These are phyloP conservation scores for Passerculus sandwichensis DNA, from an alignment of 2,797 vertebrate species.

Conservation along the genomic window DNA sequence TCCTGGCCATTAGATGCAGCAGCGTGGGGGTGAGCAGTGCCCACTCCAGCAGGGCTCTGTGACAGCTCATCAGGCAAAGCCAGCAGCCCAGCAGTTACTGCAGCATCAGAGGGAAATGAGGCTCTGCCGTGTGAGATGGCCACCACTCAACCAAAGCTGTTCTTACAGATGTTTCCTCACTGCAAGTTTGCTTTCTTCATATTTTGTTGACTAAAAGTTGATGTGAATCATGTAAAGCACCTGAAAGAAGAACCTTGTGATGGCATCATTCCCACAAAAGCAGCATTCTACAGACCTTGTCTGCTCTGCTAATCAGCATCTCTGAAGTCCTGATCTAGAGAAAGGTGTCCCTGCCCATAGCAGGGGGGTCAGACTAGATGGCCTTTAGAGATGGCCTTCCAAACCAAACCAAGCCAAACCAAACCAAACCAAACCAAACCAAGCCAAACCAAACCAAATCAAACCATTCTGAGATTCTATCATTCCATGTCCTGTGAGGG, in stretches of 20 bases:
- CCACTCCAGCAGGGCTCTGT: fast-evolving
- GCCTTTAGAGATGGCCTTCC: not conserved
- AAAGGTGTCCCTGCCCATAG: not conserved
- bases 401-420: not conserved
- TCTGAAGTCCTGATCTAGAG: not conserved
- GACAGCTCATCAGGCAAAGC: not conserved
- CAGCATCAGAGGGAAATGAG: not conserved
- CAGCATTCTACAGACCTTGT: not conserved
- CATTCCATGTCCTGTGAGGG: not conserved
- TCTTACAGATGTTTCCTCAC: not conserved
- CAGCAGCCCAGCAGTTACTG: not conserved
- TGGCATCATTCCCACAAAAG: fast-evolving
- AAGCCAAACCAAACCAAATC: not conserved
- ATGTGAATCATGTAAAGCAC: not conserved
- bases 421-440: not conserved
- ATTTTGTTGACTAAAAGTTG: not conserved
- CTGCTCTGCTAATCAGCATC: not conserved
- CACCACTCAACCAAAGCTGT: not conserved
- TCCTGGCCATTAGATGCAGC: not conserved
- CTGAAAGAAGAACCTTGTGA: not conserved
- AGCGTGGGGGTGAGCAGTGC: not conserved
- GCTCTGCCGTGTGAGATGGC: not conserved
- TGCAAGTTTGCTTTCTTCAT: not conserved
- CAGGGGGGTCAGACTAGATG: not conserved
- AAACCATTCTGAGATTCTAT: not conserved